These are phyloP conservation scores for Spatulosminthurus flaviceps DNA, from an alignment of 2,888 invertebrate genomes.

Conservation along the genomic window DNA sequence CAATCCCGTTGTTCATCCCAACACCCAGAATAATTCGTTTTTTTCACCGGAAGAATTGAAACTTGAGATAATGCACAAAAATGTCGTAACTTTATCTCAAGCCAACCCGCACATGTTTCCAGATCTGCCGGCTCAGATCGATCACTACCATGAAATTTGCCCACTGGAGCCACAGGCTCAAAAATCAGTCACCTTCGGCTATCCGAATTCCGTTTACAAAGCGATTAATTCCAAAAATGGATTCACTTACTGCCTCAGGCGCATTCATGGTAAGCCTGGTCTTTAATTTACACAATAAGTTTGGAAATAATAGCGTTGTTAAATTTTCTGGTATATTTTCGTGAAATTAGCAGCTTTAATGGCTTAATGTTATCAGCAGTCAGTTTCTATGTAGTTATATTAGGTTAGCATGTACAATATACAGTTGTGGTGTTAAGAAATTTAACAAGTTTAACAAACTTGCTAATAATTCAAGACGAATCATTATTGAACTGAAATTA, in stretches of 20 bases:
- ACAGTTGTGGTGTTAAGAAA: too few species aligned
- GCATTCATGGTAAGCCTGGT: constrained; percentile 79
- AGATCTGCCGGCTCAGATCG: constrained; percentile 82
- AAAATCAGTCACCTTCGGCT: constrained; percentile 77
- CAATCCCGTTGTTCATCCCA: constrained; percentile 60
- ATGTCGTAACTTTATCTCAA: constrained; percentile 78
- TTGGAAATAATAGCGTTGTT: neutral
- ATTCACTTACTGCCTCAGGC: constrained; percentile 82
- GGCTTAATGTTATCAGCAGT: too few species aligned
- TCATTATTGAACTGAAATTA: too few species aligned
- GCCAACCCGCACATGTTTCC: constrained; percentile 75
- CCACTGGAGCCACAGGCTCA: constrained; percentile 78
- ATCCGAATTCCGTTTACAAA: constrained; percentile 87
- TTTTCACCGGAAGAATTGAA: constrained; percentile 87
- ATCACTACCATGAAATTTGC: constrained; percentile 86
- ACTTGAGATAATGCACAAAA: constrained; percentile 79
- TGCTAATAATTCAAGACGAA: too few species aligned
- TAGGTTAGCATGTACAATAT: too few species aligned
- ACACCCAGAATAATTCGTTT: constrained; percentile 72
- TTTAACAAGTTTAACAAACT: too few species aligned
- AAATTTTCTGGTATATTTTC: too few species aligned
- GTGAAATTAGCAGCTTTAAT: too few species aligned
- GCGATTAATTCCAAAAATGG: constrained; percentile 89
- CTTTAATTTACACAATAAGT: neutral
- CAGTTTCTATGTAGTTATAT: too few species aligned